phyloP scores from a whole-genome alignment of 2,888 invertebrate species.

The Nebria salina region DNA sequence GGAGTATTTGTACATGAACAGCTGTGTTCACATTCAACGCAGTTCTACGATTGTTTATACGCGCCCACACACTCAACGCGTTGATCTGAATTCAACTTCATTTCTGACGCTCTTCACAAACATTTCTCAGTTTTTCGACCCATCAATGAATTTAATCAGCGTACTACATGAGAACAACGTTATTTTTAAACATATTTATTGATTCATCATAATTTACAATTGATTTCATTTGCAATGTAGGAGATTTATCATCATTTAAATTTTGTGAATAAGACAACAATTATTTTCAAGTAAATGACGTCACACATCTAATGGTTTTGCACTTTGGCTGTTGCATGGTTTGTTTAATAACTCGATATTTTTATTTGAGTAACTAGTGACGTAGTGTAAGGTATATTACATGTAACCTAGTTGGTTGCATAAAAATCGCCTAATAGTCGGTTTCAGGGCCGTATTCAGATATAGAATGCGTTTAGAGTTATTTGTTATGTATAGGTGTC shows the following conservation, averaged over 20 bases:
- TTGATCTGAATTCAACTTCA: background rate
- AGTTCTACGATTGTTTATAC: slow-evolving; percentile 5
- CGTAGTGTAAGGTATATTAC: too few relatives aligned
- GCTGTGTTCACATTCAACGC: background rate
- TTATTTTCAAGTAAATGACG: background rate
- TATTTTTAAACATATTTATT: background rate
- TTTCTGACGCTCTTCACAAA: background rate
- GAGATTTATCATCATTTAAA: background rate
- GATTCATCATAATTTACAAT: background rate
- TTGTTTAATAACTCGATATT: too few relatives aligned
- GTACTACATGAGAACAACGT: background rate
- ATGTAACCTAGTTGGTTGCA: too few relatives aligned
- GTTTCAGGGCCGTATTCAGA: background rate
- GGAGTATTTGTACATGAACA: slow-evolving; percentile 1
- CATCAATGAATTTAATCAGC: background rate
- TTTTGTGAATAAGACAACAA: background rate
- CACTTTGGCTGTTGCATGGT: too few relatives aligned
- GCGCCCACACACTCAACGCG: background rate
- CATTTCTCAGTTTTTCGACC: background rate
- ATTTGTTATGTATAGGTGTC: background rate
- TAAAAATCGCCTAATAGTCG: too few relatives aligned
- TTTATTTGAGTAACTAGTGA: too few relatives aligned
- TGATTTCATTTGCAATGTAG: background rate
- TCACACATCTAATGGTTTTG: too few relatives aligned
- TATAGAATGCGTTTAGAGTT: background rate